Base-by-base conservation (phyloP, 35 echinoderm and acorn worm species). In the Heliocidaris tuberculata region DNA sequence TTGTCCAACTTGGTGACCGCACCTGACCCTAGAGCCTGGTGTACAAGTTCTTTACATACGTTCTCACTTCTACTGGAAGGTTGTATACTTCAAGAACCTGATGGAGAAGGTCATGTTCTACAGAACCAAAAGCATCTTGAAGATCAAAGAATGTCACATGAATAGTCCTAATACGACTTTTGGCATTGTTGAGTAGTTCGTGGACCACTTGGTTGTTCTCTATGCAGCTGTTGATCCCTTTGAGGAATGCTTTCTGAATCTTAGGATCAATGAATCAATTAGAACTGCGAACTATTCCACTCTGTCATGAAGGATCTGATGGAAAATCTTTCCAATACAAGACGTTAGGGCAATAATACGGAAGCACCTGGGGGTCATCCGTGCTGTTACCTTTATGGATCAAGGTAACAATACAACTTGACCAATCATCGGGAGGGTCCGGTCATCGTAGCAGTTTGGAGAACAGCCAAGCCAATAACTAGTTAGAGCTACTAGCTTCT, bases 61-160 rank as follows among this genome's bases (percentile, higher is more conserved):
- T 27, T 32, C 95, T 94, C 27, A 96, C 48, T 31, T 85, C 6
- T 47, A 32, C 59, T 21, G 93, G 93, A 13, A 96, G 85, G 0
- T 86, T 86, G 65, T 94, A 94, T 32, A 85, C 19, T 48, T 96
- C 35, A 16, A 96, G 32, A 17, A 93, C 94, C 27, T 92, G 12
- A 32, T 92, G 13, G 47, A 96, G 94, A 27, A 96, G 88, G n/a
- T 96, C 94, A 31, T 96, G 93, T 42, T 96, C 93, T 8, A 96
- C 95, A 0, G 95, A 96, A 2, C 93, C 95, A 47, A 94, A 96
- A 1, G 95, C 95, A 48, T 92, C 93, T 7, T 49, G 85, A 32
- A 96, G 94, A 49, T 94, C 95, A 30, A 94, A 96, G 60, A 88
- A 96, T 8, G 93, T 96, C 4, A 94, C 93, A 96, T 96, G 93